Percentiles rank a stretch among this genome's conserved stretches.
Conservation (phyloP, 2,113 vertebrate species). For the Brachypteracias leptosomus region DNA sequence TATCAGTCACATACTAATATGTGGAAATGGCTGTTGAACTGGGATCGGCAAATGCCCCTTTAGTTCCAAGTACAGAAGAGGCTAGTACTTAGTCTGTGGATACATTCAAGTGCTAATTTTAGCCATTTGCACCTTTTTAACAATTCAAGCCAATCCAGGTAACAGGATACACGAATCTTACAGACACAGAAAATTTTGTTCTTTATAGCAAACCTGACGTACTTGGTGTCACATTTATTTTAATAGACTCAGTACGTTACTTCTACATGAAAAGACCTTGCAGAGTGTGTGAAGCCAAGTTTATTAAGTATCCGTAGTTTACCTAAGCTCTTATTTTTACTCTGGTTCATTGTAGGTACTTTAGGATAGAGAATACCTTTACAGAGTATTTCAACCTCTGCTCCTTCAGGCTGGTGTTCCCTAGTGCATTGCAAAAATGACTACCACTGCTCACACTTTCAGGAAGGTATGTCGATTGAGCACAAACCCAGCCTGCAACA, state of each 20-base stretch:
- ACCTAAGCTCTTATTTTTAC: neutral
- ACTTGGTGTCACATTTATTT: neutral
- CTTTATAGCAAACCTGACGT: neutral
- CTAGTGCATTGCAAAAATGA: neutral
- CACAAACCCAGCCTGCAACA: neutral
- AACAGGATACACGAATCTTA: neutral
- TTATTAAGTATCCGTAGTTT: neutral
- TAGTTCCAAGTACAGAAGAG: neutral
- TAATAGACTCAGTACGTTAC: neutral
- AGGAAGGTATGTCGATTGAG: rapidly evolving
- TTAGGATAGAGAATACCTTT: neutral
- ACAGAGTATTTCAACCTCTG: neutral
- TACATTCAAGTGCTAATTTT: neutral
- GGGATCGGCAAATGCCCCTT: neutral
- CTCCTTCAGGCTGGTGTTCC: neutral
- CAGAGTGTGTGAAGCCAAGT: neutral
- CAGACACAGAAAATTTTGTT: neutral
- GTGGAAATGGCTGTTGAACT: neutral
- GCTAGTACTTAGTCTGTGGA: neutral
- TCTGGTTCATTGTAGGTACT: neutral
- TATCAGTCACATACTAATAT: neutral
- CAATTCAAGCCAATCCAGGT: neutral
- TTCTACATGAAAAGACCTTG: neutral
- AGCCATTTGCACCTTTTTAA: neutral
- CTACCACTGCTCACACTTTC: neutral